phyloP scores from a whole-genome alignment of 2,113 vertebrate genomes.

The Galeopterus variegatus region DNA sequence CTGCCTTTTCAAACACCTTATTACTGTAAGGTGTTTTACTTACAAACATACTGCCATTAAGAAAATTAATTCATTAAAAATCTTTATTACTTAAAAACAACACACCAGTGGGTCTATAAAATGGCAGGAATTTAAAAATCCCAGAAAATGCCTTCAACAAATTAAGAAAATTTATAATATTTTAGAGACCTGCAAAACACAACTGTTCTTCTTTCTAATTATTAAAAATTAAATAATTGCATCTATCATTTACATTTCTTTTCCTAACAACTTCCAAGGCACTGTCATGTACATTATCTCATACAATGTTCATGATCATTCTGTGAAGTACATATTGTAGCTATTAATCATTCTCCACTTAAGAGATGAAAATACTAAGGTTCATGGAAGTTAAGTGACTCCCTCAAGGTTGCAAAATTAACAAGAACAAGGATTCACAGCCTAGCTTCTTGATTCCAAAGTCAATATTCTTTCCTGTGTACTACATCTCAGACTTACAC shows the following conservation, averaged over 20 bases:
- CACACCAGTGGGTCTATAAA: not conserved
- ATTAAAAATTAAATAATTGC: conserved; percentile 9
- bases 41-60: conserved; percentile 61
- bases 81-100: conserved; percentile 46
- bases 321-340: not conserved
- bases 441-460: not conserved
- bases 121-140: not conserved
- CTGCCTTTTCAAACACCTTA: conserved; percentile 75
- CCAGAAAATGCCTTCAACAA: not conserved
- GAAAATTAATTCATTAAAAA: conserved; percentile 76
- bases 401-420: not conserved
- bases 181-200: not conserved
- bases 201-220: not conserved
- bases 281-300: not conserved
- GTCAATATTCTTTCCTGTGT: not conserved
- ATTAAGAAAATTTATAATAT: not conserved
- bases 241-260: not conserved
- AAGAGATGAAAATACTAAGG: not conserved
- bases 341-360: not conserved
- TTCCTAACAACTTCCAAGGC: not conserved
- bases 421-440: not conserved
- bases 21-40: conserved; percentile 51
- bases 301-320: not conserved
- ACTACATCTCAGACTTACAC: not conserved
- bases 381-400: not conserved